Percentiles rank a stretch among this genome's conserved stretches.
Conservation (phyloP, 2,797 vertebrate genomes). For the Phalloptychus januarius region DNA sequence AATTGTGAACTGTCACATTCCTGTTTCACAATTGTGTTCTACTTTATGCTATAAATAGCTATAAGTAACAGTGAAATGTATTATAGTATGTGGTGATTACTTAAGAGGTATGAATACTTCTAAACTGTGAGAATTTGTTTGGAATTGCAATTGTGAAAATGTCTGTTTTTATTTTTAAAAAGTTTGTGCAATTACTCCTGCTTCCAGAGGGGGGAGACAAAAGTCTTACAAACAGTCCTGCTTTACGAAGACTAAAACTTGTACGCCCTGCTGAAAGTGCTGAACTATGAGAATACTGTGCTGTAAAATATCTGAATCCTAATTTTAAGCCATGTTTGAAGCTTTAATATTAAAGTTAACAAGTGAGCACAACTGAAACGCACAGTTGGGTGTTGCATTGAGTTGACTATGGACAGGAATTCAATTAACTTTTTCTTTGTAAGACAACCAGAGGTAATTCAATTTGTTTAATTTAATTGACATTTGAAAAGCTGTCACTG, state of each 20-base stretch:
- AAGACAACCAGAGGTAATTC: not conserved
- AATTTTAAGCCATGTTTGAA: not conserved
- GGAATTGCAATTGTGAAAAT: not conserved
- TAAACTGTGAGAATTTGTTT: not conserved
- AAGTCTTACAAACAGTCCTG: not conserved
- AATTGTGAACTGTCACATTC: not conserved
- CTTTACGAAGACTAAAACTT: not conserved
- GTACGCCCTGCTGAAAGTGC: not conserved
- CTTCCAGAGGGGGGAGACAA: constrained; percentile 15
- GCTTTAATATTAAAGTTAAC: constrained; percentile 7
- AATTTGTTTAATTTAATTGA: constrained; percentile 12
- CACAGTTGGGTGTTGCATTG: not conserved
- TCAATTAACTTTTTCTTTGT: not conserved
- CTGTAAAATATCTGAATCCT: not conserved
- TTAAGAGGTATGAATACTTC: not conserved
- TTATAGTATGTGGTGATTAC: not conserved
- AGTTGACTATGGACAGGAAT: not conserved
- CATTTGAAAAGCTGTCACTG: constrained; percentile 12
- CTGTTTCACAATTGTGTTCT: not conserved
- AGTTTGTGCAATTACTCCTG: not conserved
- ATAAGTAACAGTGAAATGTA: not conserved
- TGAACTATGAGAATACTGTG: not conserved
- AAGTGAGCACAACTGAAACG: not conserved
- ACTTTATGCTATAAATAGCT: not conserved
- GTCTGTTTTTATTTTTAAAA: not conserved